Evolutionary conservation across 2,797 vertebrate genomes (phyloP).

Genomic region (Brachyrhaphis roseni): DNA sequence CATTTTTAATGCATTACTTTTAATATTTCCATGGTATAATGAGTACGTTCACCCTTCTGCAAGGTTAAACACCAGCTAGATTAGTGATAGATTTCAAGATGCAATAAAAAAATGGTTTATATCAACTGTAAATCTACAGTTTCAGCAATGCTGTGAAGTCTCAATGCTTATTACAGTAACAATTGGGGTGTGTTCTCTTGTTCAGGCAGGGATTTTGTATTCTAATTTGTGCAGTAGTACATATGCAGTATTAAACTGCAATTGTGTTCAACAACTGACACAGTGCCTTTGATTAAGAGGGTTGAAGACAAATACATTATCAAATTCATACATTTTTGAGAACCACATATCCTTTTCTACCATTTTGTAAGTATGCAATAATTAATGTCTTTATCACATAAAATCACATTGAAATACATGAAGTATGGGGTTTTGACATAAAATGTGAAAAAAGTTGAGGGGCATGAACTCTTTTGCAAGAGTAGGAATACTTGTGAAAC

Average conservation of each 20-base stretch:
- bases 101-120: background rate
- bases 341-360: background rate
- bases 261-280: conserved; percentile 5
- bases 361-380: background rate
- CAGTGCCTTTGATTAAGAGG: background rate
- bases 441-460: background rate
- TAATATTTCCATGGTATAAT: background rate
- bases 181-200: background rate
- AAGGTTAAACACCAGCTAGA: conserved; percentile 7
- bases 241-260: background rate
- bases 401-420: background rate
- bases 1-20: conserved; percentile 10
- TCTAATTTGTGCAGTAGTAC: conserved; percentile 6
- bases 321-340: background rate
- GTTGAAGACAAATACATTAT: background rate
- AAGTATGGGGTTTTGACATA: background rate
- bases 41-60: background rate
- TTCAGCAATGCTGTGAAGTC: conserved; percentile 29
- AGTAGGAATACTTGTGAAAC: conserved; percentile 29
- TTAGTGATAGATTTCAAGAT: conserved; percentile 10
- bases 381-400: background rate
- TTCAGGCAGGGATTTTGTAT: conserved; percentile 13
- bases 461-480: background rate
- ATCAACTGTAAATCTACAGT: conserved; percentile 10
- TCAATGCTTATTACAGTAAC: background rate